Base-by-base conservation (phyloP, 2,888 invertebrate genomes). In the Emmelina monodactyla region DNA sequence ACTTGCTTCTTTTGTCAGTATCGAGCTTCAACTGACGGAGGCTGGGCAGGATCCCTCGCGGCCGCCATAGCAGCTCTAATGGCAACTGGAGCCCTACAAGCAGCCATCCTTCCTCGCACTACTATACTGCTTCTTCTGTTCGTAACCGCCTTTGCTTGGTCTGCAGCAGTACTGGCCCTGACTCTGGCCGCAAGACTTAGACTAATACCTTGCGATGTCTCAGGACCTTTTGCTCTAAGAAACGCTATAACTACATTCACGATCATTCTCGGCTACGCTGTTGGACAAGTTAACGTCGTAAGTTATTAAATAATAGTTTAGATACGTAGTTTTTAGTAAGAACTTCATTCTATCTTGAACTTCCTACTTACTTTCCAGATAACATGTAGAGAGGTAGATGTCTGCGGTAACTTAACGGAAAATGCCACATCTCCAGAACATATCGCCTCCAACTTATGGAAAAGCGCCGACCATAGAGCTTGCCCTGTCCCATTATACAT, bases 281-380 rank as follows among this genome's bases (percentile, higher is more conserved):
- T 94, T 43, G 92, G 92, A 33, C 94, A 94, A 80, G 92, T 94
- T 41, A 95, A 95, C 83, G 92, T 94, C 82, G 94, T 94, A 80
- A 85, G 92, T 85, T 44, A n/a, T 9, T 14, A 13, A 32, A 15
- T 31, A 11, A 25, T 39, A 13, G 32, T 14, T 28, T 28, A 19
- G 19, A 6, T 6, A 19, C 5, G 19, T 19, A 19, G 9, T 19
- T 9, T 6, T 19, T 19, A 5, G 9, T 19, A 19, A 19, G 9
- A 19, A 19, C 19, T 9, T 19, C 5, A 5, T 19, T 19, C 7
- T 4, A n/a, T 28, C 28, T 39, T 37, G 19, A 19, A 2, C 22
- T 33, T 37, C 16, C n/a, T n/a, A n/a, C n/a, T n/a, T n/a, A n/a
- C n/a, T n/a, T 61, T 60, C 2, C 59, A 79, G 79, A 66, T 79